phyloP scores from a whole-genome alignment of 2,888 invertebrate species.

The Serrognathus titanus region DNA sequence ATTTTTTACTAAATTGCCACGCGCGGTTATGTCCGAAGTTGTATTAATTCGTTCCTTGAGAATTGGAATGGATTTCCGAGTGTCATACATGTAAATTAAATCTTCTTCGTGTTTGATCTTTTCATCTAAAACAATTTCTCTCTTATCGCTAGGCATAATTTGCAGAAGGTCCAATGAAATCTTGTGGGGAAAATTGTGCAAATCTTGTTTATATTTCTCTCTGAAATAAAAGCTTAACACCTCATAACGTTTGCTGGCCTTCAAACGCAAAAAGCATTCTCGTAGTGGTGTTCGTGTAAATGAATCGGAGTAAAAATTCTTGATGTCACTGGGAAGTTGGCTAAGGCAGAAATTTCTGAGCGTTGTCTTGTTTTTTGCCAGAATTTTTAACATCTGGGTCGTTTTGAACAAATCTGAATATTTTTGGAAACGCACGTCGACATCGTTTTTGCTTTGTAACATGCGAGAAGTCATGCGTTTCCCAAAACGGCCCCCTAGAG shows the following conservation, averaged over 20 bases:
- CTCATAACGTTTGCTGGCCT: background rate
- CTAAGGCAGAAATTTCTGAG: background rate
- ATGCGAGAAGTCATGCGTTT: background rate
- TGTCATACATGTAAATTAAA: background rate
- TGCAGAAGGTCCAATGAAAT: background rate
- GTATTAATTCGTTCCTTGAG: conserved; percentile 4
- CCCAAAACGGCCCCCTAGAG: background rate
- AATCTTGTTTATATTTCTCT: background rate
- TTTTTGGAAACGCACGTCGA: background rate
- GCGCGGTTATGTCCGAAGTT: background rate
- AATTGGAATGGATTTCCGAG: conserved; percentile 7
- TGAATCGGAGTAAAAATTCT: background rate
- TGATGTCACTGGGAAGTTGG: background rate
- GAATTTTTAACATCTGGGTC: background rate
- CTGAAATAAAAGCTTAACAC: background rate
- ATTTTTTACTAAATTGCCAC: background rate
- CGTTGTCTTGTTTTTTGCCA: too few relatives aligned
- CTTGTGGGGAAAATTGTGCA: background rate
- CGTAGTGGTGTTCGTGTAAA: too few relatives aligned
- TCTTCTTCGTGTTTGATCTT: conserved; percentile 5
- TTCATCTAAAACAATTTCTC: background rate
- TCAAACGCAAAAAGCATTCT: background rate
- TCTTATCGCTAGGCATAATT: background rate
- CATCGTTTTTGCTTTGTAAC: background rate
- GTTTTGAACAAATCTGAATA: background rate